Base-by-base conservation (phyloP, 2,113 vertebrate genomes). In the Ageneiosus marmoratus region DNA sequence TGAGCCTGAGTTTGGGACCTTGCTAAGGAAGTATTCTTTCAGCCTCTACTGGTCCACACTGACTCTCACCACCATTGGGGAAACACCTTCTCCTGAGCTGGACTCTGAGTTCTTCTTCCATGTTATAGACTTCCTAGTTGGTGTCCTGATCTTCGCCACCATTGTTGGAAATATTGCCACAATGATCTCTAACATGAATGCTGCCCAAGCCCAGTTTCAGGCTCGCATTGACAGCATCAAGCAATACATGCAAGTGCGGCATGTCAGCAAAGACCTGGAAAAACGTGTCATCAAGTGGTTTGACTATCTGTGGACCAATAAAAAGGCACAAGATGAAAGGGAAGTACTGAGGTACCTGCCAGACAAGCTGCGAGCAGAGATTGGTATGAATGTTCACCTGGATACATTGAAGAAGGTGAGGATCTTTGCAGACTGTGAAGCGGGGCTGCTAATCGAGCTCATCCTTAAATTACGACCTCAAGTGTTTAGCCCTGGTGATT, bases 131-230 rank as follows among this genome's bases (percentile, higher is more conserved):
- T 99, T 99, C 87, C 90, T 99, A 85, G 97, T 99, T 22, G 98
- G 98, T 58, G 97, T 99, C 56, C 87, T 99, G 89, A 96, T 99
- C 91, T 99, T 99, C 2, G 98, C 98, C 87, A 99, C 98, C 82
- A 99, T 99, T 27, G 98, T 99, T 24, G 98, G 98, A 92, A 99
- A 99, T 0, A 97, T 99, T 5, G 97, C 97, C 73, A 98, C 98
- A 62, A 99, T 99, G 98, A 99, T 99, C 89, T 98, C 97, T 87
- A 99, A 99, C 86, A 99, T 99, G 97, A 99, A 98, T 72, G 98
- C 98, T 2, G 97, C 97, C 62, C 94, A 96, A 90, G 96, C 97
- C 1, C 96, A 99, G 87, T 99, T 98, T 89, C 98, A 99, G 88
- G 77, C 95, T 32, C 94, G 93, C 81, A 97, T 99, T 10, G 98